Evolutionary conservation across 2,113 vertebrate species (phyloP).

Genomic region (Motacilla tschutschensis): DNA sequence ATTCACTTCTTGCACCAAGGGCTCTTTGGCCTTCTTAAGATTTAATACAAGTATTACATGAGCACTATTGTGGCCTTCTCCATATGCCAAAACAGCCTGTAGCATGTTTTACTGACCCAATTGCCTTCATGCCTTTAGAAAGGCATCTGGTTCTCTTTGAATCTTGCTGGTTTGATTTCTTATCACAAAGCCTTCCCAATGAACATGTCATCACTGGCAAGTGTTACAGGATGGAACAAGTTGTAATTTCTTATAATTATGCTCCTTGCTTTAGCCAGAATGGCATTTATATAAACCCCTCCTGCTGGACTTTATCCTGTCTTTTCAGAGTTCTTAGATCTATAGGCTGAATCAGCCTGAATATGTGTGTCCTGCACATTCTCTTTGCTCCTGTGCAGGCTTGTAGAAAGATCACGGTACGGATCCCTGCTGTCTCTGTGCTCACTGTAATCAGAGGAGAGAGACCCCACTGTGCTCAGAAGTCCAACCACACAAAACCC

Average conservation of each 20-base stretch:
- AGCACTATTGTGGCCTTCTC: rapidly evolving
- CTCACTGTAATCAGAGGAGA: neutral
- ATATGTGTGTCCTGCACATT: rapidly evolving
- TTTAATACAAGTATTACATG: neutral
- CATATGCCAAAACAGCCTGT: neutral
- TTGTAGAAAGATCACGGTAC: neutral
- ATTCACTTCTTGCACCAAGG: neutral
- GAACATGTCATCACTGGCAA: neutral
- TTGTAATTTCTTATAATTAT: neutral
- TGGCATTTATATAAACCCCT: neutral
- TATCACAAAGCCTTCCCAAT: neutral
- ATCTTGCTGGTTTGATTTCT: neutral
- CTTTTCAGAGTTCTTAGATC: neutral
- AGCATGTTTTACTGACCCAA: neutral
- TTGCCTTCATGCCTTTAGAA: neutral
- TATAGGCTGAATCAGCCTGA: neutral
- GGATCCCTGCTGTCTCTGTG: neutral
- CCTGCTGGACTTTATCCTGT: neutral
- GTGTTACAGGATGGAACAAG: neutral
- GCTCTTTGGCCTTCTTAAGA: neutral
- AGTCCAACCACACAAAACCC: neutral
- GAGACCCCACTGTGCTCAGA: neutral
- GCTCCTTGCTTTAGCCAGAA: neutral
- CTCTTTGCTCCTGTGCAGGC: neutral
- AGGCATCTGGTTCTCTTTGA: neutral